These are phyloP conservation scores for Erpetoichthys calabaricus DNA, from an alignment of 2,797 vertebrate species.

Conservation along the genomic window DNA sequence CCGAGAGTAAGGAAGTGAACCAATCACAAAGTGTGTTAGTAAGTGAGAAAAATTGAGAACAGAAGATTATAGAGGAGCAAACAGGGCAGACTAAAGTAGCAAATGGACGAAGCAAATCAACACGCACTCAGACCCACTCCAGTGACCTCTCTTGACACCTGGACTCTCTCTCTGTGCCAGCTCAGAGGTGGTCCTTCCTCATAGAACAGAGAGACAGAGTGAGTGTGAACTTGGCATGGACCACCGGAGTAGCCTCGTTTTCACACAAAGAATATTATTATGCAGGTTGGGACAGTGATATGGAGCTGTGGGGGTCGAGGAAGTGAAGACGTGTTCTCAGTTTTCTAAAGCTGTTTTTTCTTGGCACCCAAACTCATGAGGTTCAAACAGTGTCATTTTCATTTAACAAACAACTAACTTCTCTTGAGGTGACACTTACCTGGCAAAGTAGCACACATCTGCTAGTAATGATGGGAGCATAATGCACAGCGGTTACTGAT, in stretches of 20 bases:
- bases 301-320: constrained; percentile 2
- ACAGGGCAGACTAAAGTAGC: no score
- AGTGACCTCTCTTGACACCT: no score
- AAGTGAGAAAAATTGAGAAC: no score
- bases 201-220: no score
- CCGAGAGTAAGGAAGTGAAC: no score
- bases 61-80: no score
- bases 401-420: neutral
- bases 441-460: neutral
- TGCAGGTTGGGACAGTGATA: constrained; percentile 4
- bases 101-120: no score
- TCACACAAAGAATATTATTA: constrained; percentile 3
- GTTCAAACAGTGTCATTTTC: constrained; percentile 1
- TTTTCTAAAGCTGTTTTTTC: constrained; percentile 1
- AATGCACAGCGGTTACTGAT: no score
- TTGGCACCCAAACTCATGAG: constrained; percentile 1
- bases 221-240: constrained; percentile 1
- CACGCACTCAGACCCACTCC: no score
- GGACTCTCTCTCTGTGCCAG: no score
- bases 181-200: no score
- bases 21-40: no score
- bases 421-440: neutral
- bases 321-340: constrained; percentile 3
- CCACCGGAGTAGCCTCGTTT: constrained; percentile 1
- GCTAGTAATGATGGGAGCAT: neutral